These are phyloP conservation scores for Heliconius cydno DNA, from an alignment of 2,888 invertebrate species.

Conservation along the genomic window DNA sequence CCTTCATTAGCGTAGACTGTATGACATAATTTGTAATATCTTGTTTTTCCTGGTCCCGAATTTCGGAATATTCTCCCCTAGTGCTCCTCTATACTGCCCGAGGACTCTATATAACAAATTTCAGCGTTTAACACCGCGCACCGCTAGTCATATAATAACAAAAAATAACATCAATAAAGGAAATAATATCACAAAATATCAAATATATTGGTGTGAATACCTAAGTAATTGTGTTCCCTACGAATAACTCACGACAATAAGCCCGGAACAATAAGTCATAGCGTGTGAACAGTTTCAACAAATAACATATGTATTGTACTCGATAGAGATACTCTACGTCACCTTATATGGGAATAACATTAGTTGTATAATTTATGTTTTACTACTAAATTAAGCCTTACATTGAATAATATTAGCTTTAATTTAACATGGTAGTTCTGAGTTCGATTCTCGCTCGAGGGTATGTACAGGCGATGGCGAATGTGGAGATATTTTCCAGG, in stretches of 20 bases:
- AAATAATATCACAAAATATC: background rate
- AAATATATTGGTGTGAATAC: constrained; percentile 18
- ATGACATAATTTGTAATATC: too few species aligned
- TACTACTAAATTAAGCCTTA: background rate
- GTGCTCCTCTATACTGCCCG: background rate
- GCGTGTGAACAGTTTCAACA: constrained; percentile 14
- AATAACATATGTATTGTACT: constrained; percentile 16
- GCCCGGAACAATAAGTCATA: constrained; percentile 27
- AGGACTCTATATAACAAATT: background rate
- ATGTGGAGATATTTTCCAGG: too few species aligned
- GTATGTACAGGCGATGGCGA: background rate
- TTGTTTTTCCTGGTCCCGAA: too few species aligned
- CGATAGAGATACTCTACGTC: constrained; percentile 2
- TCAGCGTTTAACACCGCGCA: background rate
- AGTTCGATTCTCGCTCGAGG: background rate
- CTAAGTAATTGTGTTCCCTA: constrained; percentile 16
- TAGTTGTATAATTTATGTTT: too few species aligned
- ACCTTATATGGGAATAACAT: background rate
- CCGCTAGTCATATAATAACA: background rate
- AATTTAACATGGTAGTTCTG: background rate
- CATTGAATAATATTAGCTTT: background rate
- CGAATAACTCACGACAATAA: constrained; percentile 14
- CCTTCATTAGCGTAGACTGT: too few species aligned
- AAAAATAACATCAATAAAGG: background rate
- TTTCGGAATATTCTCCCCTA: background rate